A percentile compares a stretch with the other conserved stretches of the same genome.
phyloP scores from a whole-genome alignment of 2,797 vertebrate species.

The Petrocephalus schoutedeni region DNA sequence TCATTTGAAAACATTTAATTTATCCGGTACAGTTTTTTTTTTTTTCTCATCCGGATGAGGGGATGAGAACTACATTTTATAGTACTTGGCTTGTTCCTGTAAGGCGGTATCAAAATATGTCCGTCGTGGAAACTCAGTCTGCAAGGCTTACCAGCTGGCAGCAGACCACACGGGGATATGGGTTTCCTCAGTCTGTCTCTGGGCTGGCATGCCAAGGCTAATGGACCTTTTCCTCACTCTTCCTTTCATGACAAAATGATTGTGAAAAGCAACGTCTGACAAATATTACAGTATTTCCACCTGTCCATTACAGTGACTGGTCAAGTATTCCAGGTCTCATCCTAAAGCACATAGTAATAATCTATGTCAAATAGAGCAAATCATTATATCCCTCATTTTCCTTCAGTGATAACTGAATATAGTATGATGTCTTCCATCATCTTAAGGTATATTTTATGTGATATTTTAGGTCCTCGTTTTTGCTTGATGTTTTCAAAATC shows the following conservation, averaged over 20 bases:
- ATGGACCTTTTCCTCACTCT: neutral
- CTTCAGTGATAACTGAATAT: neutral
- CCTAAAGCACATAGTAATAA: neutral
- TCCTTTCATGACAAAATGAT: neutral
- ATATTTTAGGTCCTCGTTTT: neutral
- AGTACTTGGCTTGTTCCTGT: conserved; percentile 12
- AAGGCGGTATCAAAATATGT: neutral
- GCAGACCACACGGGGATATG: neutral
- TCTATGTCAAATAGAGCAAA: neutral
- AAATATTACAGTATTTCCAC: neutral
- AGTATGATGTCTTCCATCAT: neutral
- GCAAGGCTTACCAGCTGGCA: neutral
- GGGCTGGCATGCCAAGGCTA: neutral
- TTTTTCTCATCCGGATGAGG: neutral
- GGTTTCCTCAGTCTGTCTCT: neutral
- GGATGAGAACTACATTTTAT: conserved; percentile 12
- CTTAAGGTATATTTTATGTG: neutral
- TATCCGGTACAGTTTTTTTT: neutral
- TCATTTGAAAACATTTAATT: neutral
- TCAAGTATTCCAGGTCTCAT: conserved; percentile 18
- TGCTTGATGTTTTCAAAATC: conserved; percentile 7
- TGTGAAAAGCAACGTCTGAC: neutral
- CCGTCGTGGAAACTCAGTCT: neutral
- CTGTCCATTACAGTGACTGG: neutral
- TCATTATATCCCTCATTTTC: neutral